Conservation (phyloP, 2,113 vertebrate species). For the Madoqua kirkii region DNA sequence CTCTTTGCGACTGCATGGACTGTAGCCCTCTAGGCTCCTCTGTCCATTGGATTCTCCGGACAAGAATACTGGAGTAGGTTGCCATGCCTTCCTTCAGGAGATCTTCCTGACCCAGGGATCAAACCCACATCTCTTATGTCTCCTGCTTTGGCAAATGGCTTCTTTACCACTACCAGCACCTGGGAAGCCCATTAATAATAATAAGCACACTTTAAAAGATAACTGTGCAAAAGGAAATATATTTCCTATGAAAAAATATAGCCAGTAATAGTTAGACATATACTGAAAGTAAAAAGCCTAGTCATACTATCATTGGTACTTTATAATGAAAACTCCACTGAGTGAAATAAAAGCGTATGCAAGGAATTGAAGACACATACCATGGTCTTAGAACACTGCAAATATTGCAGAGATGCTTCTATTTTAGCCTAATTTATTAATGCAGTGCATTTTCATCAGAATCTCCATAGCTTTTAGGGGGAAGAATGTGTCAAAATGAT, state of each 20-base stretch:
- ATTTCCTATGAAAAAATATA: background rate
- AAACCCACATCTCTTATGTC: background rate
- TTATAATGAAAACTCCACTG: background rate
- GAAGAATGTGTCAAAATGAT: background rate
- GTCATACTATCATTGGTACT: background rate
- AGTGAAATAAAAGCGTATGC: background rate
- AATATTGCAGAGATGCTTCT: background rate
- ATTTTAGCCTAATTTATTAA: background rate
- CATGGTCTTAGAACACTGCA: background rate
- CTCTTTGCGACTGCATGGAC: fast-evolving
- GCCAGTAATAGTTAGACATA: background rate
- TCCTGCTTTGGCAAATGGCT: background rate
- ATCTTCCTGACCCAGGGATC: background rate
- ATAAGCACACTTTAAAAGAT: background rate
- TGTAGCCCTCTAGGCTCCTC: background rate
- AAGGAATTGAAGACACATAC: background rate
- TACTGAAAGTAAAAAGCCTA: background rate
- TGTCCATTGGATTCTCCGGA: fast-evolving
- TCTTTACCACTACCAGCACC: background rate
- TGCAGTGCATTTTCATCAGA: background rate
- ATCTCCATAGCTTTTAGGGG: background rate
- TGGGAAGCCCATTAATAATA: background rate
- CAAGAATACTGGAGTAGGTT: background rate
- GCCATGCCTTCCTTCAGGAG: background rate
- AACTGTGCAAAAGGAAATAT: background rate